A percentile compares a stretch with the other conserved stretches of the same genome.
phyloP scores from a whole-genome alignment of 2,888 invertebrate genomes.

The Xestia ashworthii region DNA sequence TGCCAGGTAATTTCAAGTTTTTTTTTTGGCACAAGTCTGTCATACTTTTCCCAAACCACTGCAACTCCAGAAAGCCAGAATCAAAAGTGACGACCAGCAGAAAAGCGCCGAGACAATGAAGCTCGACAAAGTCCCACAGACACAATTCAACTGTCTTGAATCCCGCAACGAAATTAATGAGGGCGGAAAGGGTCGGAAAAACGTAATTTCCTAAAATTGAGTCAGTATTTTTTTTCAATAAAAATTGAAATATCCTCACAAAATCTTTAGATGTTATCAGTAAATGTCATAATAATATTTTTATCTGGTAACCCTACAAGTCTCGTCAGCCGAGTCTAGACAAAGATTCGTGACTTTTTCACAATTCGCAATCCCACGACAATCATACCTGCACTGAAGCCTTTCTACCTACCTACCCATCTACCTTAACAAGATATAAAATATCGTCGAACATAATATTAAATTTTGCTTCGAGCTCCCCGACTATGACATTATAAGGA shows the following conservation, averaged over 20 bases:
- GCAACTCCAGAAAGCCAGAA: no score
- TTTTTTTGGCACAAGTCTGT: no score
- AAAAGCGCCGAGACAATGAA: no score
- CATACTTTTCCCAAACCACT: no score
- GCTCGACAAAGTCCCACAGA: no score
- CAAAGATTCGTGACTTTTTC: conserved; percentile 88
- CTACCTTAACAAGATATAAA: conserved; percentile 77
- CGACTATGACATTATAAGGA: conserved; percentile 83
- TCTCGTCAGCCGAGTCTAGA: conserved; percentile 84
- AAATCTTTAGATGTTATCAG: not conserved
- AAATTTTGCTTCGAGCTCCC: conserved; percentile 82
- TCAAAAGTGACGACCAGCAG: no score
- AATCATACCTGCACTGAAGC: conserved; percentile 75
- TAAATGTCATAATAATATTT: not conserved
- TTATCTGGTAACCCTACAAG: conserved; percentile 32
- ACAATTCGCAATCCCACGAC: conserved; percentile 85
- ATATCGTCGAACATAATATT: conserved; percentile 84
- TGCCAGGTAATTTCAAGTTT: not conserved
- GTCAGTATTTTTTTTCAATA: not conserved
- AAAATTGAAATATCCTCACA: no score
- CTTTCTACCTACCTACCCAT: conserved; percentile 65
- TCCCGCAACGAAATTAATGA: no score
- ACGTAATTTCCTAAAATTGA: no score
- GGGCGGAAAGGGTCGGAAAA: no score
- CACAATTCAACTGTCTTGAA: no score